These are phyloP conservation scores for Stichodactyla helianthus DNA, from an alignment of 64 coral and sea anemone species.

Conservation along the genomic window DNA sequence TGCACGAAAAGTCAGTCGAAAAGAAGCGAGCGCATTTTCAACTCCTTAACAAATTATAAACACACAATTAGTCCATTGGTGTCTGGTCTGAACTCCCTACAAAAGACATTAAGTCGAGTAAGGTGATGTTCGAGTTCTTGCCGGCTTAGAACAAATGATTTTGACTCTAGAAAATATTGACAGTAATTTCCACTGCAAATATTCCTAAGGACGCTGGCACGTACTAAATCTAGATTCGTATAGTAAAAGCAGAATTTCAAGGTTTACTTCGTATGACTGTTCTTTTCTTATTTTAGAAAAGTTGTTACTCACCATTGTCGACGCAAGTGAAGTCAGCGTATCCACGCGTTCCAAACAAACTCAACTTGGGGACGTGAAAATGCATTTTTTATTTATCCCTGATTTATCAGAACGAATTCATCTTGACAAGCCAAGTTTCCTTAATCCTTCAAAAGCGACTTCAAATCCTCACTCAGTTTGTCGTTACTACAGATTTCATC, in stretches of 20 bases:
- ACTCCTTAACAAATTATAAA: slow-evolving; percentile 11
- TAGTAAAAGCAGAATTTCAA: background rate
- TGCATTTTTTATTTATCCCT: background rate
- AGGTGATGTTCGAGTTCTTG: background rate
- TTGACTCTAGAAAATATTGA: background rate
- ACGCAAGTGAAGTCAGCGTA: slow-evolving; percentile 13
- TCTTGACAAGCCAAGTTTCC: background rate
- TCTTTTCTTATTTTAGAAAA: background rate
- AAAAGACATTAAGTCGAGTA: background rate
- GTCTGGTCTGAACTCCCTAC: background rate
- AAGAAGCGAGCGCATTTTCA: background rate
- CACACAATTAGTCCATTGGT: background rate
- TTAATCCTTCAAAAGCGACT: background rate
- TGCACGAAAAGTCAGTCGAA: background rate
- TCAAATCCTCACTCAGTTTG: background rate
- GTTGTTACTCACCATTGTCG: background rate
- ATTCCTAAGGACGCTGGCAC: background rate
- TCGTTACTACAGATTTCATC: background rate
- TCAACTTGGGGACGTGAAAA: slow-evolving; percentile 10
- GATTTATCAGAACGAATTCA: no score
- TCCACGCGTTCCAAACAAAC: slow-evolving; percentile 23
- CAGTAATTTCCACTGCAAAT: background rate
- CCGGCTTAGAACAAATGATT: background rate
- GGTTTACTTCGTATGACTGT: background rate
- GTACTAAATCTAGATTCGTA: background rate